A percentile compares a stretch with the other conserved stretches of the same genome.
Evolutionary conservation across 1,140 invertebrate genomes (phyloP).

Genomic region (Pogonus chalceus): DNA sequence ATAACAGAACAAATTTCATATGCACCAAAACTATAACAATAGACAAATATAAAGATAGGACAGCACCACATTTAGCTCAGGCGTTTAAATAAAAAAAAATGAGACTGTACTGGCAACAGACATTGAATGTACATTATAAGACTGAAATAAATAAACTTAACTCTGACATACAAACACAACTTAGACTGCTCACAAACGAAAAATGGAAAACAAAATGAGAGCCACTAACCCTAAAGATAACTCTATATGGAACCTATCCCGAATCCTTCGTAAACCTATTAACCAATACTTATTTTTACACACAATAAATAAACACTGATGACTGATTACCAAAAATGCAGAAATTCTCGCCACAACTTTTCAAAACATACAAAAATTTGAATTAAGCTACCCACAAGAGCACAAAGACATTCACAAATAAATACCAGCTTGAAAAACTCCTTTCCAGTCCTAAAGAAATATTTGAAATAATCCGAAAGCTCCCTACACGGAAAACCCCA

Average conservation of each 20-base stretch:
- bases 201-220: slow-evolving; percentile 4
- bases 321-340: slow-evolving; percentile 14
- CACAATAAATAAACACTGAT: slow-evolving; percentile 1
- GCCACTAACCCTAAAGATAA: slow-evolving; percentile 15
- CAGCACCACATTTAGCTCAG: background rate
- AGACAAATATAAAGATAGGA: slow-evolving; percentile 8
- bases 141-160: background rate
- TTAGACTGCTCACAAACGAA: background rate
- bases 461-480: slow-evolving; percentile 15
- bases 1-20: slow-evolving; percentile 1
- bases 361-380: slow-evolving; percentile 13
- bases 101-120: background rate
- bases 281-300: slow-evolving; percentile 10
- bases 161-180: slow-evolving; percentile 15
- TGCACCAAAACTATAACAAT: slow-evolving; percentile 10
- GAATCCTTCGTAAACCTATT: too few relatives aligned
- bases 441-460: slow-evolving; percentile 16
- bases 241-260: slow-evolving; percentile 16
- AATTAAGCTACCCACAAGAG: too few relatives aligned
- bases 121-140: background rate
- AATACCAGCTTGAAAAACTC: background rate
- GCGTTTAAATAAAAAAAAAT: background rate
- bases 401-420: background rate
- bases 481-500: slow-evolving; percentile 25
- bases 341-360: slow-evolving; percentile 10